Percentiles rank a stretch among this genome's conserved stretches.
Conservation (phyloP, 2,888 invertebrate species). For the Aphodius granarius region DNA sequence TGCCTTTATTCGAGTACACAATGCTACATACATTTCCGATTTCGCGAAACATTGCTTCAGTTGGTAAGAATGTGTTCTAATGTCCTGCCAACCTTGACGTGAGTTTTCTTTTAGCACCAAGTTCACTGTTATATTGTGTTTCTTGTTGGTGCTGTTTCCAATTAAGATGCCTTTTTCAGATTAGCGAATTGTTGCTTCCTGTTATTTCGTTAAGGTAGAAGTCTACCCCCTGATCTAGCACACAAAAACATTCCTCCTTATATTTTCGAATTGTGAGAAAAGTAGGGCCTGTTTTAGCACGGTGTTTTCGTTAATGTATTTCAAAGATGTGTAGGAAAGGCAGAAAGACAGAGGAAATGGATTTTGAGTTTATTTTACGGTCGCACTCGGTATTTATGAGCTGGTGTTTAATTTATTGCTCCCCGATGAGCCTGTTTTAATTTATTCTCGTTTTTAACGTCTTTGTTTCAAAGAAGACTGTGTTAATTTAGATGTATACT, state of each 20-base stretch:
- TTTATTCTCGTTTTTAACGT: not conserved
- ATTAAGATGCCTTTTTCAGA: not conserved
- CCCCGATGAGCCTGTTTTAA: not conserved
- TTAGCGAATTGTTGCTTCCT: not conserved
- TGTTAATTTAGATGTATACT: not conserved
- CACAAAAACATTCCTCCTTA: no score
- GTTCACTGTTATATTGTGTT: not conserved
- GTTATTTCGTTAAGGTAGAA: not conserved
- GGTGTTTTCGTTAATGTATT: no score
- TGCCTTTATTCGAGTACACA: not conserved
- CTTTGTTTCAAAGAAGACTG: not conserved
- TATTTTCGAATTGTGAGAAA: no score
- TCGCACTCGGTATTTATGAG: not conserved
- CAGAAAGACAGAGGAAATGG: not conserved
- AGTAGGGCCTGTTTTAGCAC: no score
- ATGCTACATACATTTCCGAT: not conserved
- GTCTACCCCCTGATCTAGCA: no score
- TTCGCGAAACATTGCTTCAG: not conserved
- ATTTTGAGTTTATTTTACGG: not conserved
- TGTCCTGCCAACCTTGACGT: not conserved
- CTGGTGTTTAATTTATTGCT: not conserved
- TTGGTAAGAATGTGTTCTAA: not conserved
- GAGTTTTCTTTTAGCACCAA: not conserved
- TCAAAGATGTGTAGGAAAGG: no score
- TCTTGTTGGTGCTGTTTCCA: not conserved